Conservation (phyloP, 2,797 vertebrate genomes). For the Vipera ursinii region DNA sequence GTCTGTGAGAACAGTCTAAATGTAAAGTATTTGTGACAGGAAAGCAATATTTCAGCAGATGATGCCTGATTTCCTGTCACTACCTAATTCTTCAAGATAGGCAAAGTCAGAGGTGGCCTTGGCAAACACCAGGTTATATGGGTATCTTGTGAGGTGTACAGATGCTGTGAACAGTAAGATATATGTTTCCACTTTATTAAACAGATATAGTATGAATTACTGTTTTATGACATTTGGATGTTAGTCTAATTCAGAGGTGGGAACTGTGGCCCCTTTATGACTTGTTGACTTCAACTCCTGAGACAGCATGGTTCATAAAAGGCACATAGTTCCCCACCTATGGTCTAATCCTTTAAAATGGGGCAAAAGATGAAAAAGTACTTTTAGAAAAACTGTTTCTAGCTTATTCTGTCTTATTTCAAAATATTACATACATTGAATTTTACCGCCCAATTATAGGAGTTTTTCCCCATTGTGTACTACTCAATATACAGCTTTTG, state of each 20-base stretch:
- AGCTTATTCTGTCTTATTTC: constrained; percentile 2
- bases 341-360: background rate
- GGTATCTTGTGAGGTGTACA: background rate
- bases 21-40: background rate
- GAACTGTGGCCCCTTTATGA: too few relatives aligned
- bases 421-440: background rate
- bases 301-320: too few relatives aligned
- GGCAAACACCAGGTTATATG: background rate
- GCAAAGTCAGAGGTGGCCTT: background rate
- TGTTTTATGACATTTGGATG: background rate
- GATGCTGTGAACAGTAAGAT: background rate
- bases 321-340: too few relatives aligned
- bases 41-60: constrained; percentile 28
- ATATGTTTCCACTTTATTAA: background rate
- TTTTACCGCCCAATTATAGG: background rate
- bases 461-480: constrained; percentile 6
- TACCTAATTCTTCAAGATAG: background rate
- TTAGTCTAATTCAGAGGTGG: background rate
- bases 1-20: background rate
- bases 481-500: constrained; percentile 3
- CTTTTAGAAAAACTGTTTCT: background rate
- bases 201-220: background rate
- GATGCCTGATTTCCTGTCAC: background rate
- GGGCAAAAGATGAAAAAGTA: background rate
- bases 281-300: too few relatives aligned